These are phyloP conservation scores for Balaeniceps rex DNA, from an alignment of 2,113 vertebrate species.

Conservation along the genomic window DNA sequence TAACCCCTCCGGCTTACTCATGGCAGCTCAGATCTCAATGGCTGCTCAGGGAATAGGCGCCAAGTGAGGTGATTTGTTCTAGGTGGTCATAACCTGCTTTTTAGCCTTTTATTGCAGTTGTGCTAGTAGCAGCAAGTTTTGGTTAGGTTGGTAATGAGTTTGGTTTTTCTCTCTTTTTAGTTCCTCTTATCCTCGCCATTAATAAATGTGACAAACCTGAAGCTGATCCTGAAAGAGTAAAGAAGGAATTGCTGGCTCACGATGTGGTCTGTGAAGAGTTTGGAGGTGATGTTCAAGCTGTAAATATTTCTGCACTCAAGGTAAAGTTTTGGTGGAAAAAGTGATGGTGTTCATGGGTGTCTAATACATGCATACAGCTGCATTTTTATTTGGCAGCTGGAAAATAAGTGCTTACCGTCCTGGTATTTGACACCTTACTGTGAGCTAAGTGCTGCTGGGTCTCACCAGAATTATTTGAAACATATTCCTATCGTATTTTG, in stretches of 20 bases:
- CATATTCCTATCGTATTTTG: background rate
- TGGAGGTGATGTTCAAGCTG: conserved; percentile 91
- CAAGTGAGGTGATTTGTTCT: background rate
- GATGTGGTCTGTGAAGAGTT: conserved; percentile 91
- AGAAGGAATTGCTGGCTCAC: conserved; percentile 83
- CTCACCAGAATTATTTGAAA: background rate
- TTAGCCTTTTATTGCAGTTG: background rate
- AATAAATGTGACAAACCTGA: conserved; percentile 94
- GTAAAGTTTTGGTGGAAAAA: conserved; percentile 54
- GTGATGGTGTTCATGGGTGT: background rate
- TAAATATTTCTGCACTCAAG: conserved; percentile 90
- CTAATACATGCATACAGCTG: background rate
- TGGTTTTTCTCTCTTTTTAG: conserved; percentile 53
- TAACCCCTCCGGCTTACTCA: background rate
- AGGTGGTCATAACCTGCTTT: background rate
- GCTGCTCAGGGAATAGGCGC: background rate
- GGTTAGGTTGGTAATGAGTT: background rate
- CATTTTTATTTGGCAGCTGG: background rate
- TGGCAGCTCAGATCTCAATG: background rate
- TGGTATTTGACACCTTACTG: background rate
- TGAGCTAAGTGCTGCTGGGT: background rate
- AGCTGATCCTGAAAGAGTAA: conserved; percentile 85
- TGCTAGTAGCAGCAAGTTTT: background rate
- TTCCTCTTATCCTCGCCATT: conserved; percentile 91
- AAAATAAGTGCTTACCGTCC: background rate